A percentile compares a stretch with the other conserved stretches of the same genome.
Conservation (phyloP, 2,888 invertebrate genomes). For the Strigamia transsilvanica region DNA sequence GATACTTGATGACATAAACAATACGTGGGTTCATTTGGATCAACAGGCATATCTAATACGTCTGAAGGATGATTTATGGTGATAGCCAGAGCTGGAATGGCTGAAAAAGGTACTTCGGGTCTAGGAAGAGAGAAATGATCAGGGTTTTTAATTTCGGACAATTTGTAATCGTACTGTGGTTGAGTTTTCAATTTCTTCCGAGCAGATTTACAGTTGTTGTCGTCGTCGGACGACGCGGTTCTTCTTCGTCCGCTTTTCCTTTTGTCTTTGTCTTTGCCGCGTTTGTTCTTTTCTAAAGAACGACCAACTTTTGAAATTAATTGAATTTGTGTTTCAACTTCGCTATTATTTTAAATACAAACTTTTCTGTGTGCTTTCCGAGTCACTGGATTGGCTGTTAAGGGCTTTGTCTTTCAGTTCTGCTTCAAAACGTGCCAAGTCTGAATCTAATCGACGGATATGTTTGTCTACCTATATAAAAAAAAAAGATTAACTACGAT, state of each 20-base stretch:
- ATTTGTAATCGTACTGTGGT: slow-evolving; percentile 52
- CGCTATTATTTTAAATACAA: not conserved
- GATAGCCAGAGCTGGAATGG: slow-evolving; percentile 67
- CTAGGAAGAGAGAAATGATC: slow-evolving; percentile 53
- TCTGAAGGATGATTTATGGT: slow-evolving; percentile 81
- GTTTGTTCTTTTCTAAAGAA: slow-evolving; percentile 73
- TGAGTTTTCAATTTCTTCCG: slow-evolving; percentile 58
- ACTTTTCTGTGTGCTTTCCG: slow-evolving; percentile 58
- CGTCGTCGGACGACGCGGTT: slow-evolving; percentile 62
- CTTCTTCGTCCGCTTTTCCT: slow-evolving; percentile 65
- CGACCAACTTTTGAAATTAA: not conserved
- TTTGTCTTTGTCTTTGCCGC: slow-evolving; percentile 73
- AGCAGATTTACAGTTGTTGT: slow-evolving; percentile 57
- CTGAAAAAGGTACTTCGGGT: slow-evolving; percentile 56
- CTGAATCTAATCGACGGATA: slow-evolving; percentile 92
- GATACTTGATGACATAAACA: slow-evolving; percentile 94
- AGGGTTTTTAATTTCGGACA: not conserved
- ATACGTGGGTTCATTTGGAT: slow-evolving; percentile 96
- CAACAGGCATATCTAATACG: slow-evolving; percentile 76
- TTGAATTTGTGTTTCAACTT: not conserved
- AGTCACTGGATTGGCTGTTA: slow-evolving; percentile 67
- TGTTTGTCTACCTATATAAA: slow-evolving; percentile 85
- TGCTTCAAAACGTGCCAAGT: slow-evolving; percentile 94
- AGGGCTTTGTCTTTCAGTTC: slow-evolving; percentile 95
- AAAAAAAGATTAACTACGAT: slow-evolving; percentile 37